Percentiles rank a stretch among this genome's conserved stretches.
Conservation (phyloP, 2,113 vertebrate species). For the Eidolon helvum region DNA sequence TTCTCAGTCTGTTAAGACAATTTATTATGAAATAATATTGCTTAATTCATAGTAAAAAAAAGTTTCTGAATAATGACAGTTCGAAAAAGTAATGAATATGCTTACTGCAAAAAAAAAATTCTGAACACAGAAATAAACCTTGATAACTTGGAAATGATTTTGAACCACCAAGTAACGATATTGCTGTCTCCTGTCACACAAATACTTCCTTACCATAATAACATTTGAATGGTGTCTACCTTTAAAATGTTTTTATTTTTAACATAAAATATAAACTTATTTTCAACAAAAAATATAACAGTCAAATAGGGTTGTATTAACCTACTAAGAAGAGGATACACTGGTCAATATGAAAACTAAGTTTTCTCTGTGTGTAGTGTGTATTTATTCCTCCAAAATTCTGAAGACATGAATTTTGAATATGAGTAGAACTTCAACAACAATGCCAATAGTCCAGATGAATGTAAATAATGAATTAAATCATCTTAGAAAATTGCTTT, state of each 20-base stretch:
- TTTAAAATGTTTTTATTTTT: not conserved
- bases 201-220: not conserved
- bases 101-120: not conserved
- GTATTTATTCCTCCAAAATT: constrained; percentile 8
- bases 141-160: constrained; percentile 46
- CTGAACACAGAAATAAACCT: constrained; percentile 31
- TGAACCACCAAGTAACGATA: not conserved
- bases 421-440: not conserved
- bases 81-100: constrained; percentile 47
- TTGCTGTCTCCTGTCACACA: not conserved
- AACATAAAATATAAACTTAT: not conserved
- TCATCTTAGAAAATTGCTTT: not conserved
- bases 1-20: constrained; percentile 26
- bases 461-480: constrained; percentile 13
- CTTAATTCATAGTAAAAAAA: constrained; percentile 25
- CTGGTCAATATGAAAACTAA: not conserved
- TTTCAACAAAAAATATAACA: not conserved
- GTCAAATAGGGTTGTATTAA: not conserved
- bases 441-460: not conserved
- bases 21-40: not conserved
- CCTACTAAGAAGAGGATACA: not conserved
- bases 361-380: not conserved
- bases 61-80: not conserved
- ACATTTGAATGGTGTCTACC: not conserved
- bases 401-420: not conserved